Base-by-base conservation (phyloP, 2,888 invertebrate genomes). In the Syrphus vitripennis region DNA sequence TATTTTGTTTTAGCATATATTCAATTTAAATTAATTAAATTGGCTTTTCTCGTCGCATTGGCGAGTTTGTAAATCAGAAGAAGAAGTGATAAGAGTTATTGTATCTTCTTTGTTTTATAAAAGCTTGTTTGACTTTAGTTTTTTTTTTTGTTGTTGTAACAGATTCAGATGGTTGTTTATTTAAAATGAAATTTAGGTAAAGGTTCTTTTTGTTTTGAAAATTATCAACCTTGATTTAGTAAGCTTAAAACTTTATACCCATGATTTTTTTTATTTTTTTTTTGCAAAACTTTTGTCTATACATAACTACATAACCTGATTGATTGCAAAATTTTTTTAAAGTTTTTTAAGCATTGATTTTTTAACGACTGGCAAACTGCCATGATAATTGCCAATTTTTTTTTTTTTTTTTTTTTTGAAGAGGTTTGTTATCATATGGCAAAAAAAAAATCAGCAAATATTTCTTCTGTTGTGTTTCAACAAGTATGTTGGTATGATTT, bases 1-100 rank as follows among this genome's bases (percentile, higher is more conserved):
- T 70, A 53, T 65, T 77, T 57, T 71, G 82, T 57, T 63, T 63
- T 9, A 31, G 16, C 6, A 14, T 57, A 14, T 57, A 37, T 76
- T 77, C 71, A 77, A 82, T 82, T 82, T 77, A 82, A 59, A 59
- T 77, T 19, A 82, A 82, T 82, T 77, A 50, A 72, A 77, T 76
- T 63, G 48, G 34, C 21, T 19, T n/a, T 24, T 53, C 2, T 31
- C 10, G 14, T 16, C 40, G 16, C 34, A 57, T 53, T 53, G 48
- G 16, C 50, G 10, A 26, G 69, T 40, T 24, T 37, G 26, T n/a
- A 34, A 21, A 34, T 37, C 37, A 48, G 57, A 37, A n/a, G n/a
- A n/a, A n/a, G n/a, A n/a, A n/a, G n/a, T 48, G 40, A 40, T 61
- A 40, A n/a, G n/a, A 61, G 26, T 24, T 61, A 37, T 24, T 40